Base-by-base conservation (phyloP, 92 coral and sea anemone genomes). In the Palythoa heliodiscus region DNA sequence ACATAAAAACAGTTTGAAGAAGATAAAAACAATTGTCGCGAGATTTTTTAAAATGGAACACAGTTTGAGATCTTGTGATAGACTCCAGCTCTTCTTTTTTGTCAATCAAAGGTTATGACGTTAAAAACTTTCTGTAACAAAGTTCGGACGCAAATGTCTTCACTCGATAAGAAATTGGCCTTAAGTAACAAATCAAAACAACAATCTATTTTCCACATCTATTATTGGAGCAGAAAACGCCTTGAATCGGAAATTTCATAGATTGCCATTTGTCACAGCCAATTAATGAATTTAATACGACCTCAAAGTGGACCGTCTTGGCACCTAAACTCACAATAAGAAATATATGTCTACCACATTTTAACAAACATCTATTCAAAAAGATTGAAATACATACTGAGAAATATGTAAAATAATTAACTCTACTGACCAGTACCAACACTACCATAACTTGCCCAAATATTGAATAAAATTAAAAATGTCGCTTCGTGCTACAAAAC, bases 161-260 rank as follows among this genome's bases (percentile, higher is more conserved):
- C 37, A 74, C 20, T 10, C 16, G 25, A 57, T 23, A 52, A 15
- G 22, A 11, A 48, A 16, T 43, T 60, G 5, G 13, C 68, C 52
- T 77, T 77, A 53, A 54, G 52, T 77, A 77, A 11, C 50, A 54
- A 58, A 39, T 25, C 11, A 25, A 52, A 17, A 76, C 70, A 77
- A 77, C 29, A 67, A 20, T 43, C 15, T 67, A 7, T 53, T 77
- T 57, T 77, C 22, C 15, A 16, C 12, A 23, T n/a, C 35, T 20
- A 2, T 14, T 14, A 24, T 16, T 12, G 14, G 82, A 68, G 10
- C 17, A 67, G 8, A 75, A 57, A 29, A 77, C 70, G 70, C 82
- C 82, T 22, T 16, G 70, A 77, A 35, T 57, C 82, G 82, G 82
- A 77, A 77, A 77, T 57, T 16, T 47, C 70, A 52, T 2, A 70